These are phyloP conservation scores for Polydrusus pterygomalis DNA, from an alignment of 2,888 invertebrate genomes.

Conservation along the genomic window DNA sequence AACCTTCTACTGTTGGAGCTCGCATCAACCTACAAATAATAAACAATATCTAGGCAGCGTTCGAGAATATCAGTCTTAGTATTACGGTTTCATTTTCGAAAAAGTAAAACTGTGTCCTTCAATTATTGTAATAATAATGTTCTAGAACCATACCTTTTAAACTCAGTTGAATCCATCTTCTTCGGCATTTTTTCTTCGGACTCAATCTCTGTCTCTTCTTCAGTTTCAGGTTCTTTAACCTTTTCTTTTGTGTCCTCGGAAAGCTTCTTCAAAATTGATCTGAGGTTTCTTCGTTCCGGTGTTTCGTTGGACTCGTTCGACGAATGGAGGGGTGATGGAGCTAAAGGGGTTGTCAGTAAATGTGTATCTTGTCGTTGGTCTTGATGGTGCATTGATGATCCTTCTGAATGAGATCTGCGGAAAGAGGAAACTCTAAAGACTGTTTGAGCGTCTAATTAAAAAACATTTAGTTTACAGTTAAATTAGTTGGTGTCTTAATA, in stretches of 20 bases:
- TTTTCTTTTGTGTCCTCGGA: conserved; percentile 77
- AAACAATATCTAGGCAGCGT: too few relatives aligned
- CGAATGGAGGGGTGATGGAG: conserved; percentile 69
- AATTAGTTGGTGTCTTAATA: too few relatives aligned
- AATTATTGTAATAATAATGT: too few relatives aligned
- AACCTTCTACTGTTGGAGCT: conserved; percentile 91
- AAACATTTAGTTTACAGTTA: too few relatives aligned
- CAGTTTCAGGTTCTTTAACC: conserved; percentile 40
- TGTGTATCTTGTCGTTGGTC: conserved; percentile 60
- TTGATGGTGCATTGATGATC: conserved; percentile 79
- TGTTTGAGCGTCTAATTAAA: too few relatives aligned
- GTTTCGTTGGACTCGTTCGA: conserved; percentile 88
- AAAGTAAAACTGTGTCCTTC: too few relatives aligned
- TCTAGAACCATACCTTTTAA: conserved; percentile 72
- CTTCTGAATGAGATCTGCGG: conserved; percentile 84
- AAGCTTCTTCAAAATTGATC: conserved; percentile 89
- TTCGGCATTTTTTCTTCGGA: conserved; percentile 61
- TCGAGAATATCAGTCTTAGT: too few relatives aligned
- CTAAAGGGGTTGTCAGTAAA: conserved; percentile 62
- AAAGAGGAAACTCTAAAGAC: not conserved
- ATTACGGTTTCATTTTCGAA: too few relatives aligned
- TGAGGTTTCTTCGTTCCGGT: conserved; percentile 85
- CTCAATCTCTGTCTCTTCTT: conserved; percentile 10
- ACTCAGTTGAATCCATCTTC: conserved; percentile 74
- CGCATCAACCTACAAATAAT: conserved; percentile 76